Base-by-base conservation (phyloP, 2,888 invertebrate species). In the Mesoligia furuncula region DNA sequence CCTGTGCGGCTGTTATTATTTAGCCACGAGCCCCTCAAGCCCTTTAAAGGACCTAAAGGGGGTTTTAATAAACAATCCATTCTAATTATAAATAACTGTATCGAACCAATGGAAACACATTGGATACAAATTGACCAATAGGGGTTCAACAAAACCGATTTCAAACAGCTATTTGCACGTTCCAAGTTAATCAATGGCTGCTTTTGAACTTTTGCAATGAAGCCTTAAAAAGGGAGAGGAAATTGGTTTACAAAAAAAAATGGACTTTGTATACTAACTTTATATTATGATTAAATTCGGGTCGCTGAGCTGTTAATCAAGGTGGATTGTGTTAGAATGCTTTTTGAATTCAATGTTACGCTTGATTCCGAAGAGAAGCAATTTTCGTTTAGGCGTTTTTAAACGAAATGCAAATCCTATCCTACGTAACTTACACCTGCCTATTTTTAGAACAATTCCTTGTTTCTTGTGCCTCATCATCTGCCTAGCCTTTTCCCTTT, bases 171-270 rank as follows among this genome's bases (percentile, higher is more conserved):
- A 88, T 89, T 89, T 84, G 79, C 89, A 89, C 90, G 89, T 80
- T 77, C 83, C 88, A 79, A 85, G 83, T 89, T 89, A 89, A 89
- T 90, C 89, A 89, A 89, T 88, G 88, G 87, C 61, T 77, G 80
- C 82, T 85, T 87, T 83, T 83, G 77, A 88, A 89, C 87, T 86
- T 88, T 89, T 75, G 78, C 74, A 80, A 86, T 82, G 88, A 83
- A 86, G 83, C 81, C 76, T 83, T 80, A 80, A 82, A 87, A 86
- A 42, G 77, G 75, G 70, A 71, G 74, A 74, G 90, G 83, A 90
- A 90, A 89, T 89, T 90, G 88, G 85, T 88, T 90, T 77, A 62
- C 79, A 78, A 83, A 85, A 87, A 87, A 87, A 76, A 83, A 57
- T 87, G 79, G 67, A 73, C 76, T 73, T 81, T 88, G 73, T 85